Evolutionary conservation across 2,888 invertebrate genomes (phyloP).

Genomic region (Bimastos eiseni): DNA sequence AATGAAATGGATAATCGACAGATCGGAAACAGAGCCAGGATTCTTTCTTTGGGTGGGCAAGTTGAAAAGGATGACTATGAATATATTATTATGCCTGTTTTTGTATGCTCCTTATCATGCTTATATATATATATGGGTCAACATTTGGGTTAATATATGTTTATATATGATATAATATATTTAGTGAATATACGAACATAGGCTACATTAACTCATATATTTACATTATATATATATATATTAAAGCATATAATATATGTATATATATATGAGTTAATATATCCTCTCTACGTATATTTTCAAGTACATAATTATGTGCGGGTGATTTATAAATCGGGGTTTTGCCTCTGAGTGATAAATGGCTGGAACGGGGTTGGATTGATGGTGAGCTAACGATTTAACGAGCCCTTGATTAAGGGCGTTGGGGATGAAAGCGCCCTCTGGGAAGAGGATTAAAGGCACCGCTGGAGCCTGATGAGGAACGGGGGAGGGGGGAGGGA

Average conservation of each 20-base stretch:
- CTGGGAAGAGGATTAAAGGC: neutral
- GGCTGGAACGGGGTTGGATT: neutral
- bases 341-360: neutral
- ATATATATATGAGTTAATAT: too few species aligned
- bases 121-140: conserved; percentile 2
- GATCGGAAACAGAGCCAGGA: too few species aligned
- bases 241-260: too few species aligned
- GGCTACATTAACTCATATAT: too few species aligned
- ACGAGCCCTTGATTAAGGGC: neutral
- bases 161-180: too few species aligned
- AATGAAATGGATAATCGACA: too few species aligned
- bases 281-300: too few species aligned
- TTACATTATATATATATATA: neutral
- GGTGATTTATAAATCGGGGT: neutral
- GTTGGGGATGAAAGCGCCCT: neutral
- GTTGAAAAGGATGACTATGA: neutral
- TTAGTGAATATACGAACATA: too few species aligned
- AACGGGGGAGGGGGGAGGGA: neutral
- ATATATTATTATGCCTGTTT: neutral
- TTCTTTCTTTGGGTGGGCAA: too few species aligned
- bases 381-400: neutral
- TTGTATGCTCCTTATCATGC: neutral
- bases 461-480: neutral
- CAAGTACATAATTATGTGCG: neutral
- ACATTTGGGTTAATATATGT: neutral